Conservation (phyloP, 2,797 vertebrate genomes). For the Pipistrellus pipistrellus region DNA sequence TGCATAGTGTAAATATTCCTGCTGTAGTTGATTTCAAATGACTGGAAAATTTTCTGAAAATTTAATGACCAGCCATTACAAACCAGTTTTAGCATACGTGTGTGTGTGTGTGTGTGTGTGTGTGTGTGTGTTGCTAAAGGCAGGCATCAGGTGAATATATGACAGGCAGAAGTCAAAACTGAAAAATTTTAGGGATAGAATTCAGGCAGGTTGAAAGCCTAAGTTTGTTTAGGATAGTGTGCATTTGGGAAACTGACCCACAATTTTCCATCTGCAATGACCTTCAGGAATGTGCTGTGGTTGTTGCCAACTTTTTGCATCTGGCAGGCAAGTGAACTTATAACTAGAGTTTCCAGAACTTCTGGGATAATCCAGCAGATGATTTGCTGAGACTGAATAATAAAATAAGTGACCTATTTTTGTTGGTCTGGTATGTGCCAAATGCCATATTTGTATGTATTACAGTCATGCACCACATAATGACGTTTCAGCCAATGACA, state of each 20-base stretch:
- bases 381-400: neutral
- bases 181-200: neutral
- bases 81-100: neutral
- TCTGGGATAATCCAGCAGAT: neutral
- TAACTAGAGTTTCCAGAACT: slow-evolving; percentile 13
- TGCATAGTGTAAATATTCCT: neutral
- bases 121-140: neutral
- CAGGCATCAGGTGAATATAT: neutral
- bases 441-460: neutral
- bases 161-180: neutral
- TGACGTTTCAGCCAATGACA: neutral
- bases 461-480: neutral
- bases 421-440: neutral
- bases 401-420: neutral
- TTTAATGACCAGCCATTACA: neutral
- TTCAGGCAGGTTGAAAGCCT: neutral
- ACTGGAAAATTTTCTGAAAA: neutral
- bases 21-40: neutral
- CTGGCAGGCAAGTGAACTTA: neutral
- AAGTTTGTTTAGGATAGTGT: neutral
- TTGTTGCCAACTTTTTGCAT: neutral
- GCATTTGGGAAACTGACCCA: neutral
- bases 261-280: neutral
- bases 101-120: neutral
- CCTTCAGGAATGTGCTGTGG: neutral